Base-by-base conservation (phyloP, 2,888 invertebrate genomes). In the Cephus nigrinus region DNA sequence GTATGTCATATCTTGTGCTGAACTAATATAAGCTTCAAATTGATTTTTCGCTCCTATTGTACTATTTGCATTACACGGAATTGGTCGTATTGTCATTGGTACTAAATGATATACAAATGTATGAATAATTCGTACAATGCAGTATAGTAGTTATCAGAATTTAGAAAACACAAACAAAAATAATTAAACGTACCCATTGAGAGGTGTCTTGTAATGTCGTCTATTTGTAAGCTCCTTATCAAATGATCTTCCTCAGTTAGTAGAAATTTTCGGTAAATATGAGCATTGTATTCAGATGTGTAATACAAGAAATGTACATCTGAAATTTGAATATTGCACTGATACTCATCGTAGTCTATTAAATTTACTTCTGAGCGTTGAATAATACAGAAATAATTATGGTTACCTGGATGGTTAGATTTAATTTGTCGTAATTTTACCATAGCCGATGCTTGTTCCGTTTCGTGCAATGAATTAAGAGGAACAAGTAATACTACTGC, bases 11-110 rank as follows among this genome's bases (percentile, higher is more conserved):
- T 93, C 92, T 78, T 93, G 88, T 34, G 92, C 91, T 0, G 94
- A 93, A 74, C 93, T 91, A 15, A 94, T 92, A 80, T 94, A 95
- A 87, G 95, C 94, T 89, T 95, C 95, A 76, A 93, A 93, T 79
- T 92, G 86, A 84, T 93, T 92, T 36, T 87, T 87, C 75, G 88
- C 91, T 11, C 79, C 78, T 71, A 75, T 75, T 9, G 74, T 78
- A 31, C 76, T 68, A 75, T 83, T 84, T 33, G 73, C 30, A 73
- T 82, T 80, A 36, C 82, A 80, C 12, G 76, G 36, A n/a, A 73
- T 73, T 12, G 88, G 87, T 75, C 87, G 84, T 75, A 90, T 76
- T 78, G 82, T 82, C 78, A 79, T 83, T n/a, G 89, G 85, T 23
- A 88, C 88, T 86, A 77, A 77, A 68, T 5, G 31, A 69, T 72